phyloP scores from a whole-genome alignment of 2,113 vertebrate genomes.

The Ciconia stormi region DNA sequence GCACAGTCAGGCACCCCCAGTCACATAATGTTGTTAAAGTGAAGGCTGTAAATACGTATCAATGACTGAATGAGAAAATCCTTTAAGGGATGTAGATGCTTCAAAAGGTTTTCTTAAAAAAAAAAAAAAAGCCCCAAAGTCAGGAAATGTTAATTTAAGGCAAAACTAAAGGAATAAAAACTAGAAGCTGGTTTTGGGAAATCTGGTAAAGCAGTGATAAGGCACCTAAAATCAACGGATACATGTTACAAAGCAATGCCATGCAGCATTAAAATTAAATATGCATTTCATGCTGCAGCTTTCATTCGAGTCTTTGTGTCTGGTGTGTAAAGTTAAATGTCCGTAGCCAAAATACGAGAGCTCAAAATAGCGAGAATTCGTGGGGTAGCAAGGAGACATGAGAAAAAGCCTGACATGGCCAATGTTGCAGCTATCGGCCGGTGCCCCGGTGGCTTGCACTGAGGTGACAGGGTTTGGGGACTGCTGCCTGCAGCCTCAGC shows the following conservation, averaged over 20 bases:
- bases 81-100: background rate
- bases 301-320: background rate
- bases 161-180: background rate
- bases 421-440: accelerated
- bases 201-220: background rate
- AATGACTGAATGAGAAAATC: background rate
- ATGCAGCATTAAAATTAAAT: background rate
- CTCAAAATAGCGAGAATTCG: accelerated
- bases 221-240: background rate
- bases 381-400: background rate
- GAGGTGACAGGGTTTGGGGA: background rate
- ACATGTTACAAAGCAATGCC: background rate
- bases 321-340: background rate
- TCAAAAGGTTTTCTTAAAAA: background rate
- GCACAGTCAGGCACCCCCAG: background rate
- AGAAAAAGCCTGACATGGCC: background rate
- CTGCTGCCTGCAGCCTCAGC: background rate
- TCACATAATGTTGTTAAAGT: background rate
- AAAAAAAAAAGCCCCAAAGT: background rate
- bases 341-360: accelerated
- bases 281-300: background rate
- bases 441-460: accelerated
- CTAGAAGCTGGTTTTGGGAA: background rate
- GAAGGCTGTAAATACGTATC: background rate
- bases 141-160: background rate